Percentiles rank a stretch among this genome's conserved stretches.
phyloP scores from a whole-genome alignment of 2,113 vertebrate species.

The Callipepla californica region DNA sequence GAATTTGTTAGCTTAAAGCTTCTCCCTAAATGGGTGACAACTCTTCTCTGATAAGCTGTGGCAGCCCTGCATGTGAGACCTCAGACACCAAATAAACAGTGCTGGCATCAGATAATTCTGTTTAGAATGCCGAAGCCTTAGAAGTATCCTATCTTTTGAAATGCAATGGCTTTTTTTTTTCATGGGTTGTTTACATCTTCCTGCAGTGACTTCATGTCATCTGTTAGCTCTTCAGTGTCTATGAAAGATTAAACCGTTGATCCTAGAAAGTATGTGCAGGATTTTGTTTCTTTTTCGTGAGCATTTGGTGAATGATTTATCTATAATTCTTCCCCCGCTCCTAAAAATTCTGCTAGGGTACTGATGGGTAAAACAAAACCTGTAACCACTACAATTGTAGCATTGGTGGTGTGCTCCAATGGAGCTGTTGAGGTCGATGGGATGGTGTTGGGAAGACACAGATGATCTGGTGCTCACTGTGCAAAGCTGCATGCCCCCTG shows the following conservation, averaged over 20 bases:
- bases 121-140: constrained; percentile 43
- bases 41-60: constrained; percentile 70
- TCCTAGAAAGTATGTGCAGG: constrained; percentile 2
- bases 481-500: not conserved
- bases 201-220: constrained; percentile 22
- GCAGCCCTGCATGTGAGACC: constrained; percentile 54
- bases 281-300: not conserved
- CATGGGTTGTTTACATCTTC: constrained; percentile 47
- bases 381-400: not conserved
- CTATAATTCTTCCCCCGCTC: not conserved
- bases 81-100: constrained; percentile 74
- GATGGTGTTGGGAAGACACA: not conserved
- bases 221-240: not conserved
- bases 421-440: rapidly evolving
- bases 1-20: constrained; percentile 47
- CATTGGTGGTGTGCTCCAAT: not conserved
- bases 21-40: constrained; percentile 42
- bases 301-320: not conserved
- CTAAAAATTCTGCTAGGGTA: not conserved
- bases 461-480: rapidly evolving
- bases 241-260: not conserved
- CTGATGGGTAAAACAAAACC: not conserved
- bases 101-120: constrained; percentile 69
- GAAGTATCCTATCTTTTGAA: constrained; percentile 69
- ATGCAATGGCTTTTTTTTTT: constrained; percentile 37